A percentile compares a stretch with the other conserved stretches of the same genome.
phyloP scores from a whole-genome alignment of 1,140 invertebrate genomes.

The Chymomyza costata region DNA sequence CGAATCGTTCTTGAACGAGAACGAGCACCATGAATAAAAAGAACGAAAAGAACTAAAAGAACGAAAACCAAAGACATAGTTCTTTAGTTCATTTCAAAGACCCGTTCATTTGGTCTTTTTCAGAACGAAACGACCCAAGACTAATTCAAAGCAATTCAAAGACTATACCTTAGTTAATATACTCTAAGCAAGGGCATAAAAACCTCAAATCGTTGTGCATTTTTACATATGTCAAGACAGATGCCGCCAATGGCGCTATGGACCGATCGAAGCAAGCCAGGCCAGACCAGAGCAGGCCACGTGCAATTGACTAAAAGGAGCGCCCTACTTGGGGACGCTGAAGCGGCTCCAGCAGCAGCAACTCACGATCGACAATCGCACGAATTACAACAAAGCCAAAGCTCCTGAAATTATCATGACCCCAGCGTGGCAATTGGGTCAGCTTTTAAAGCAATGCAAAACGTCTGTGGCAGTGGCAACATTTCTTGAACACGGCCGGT shows the following conservation, averaged over 20 bases:
- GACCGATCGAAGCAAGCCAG: too few relatives aligned
- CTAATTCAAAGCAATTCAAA: too few relatives aligned
- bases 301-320: slow-evolving; percentile 15
- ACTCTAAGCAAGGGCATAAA: too few relatives aligned
- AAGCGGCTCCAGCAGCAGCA: background rate
- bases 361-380: slow-evolving; percentile 49
- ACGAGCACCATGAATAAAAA: too few relatives aligned
- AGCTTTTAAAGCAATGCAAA: too few relatives aligned
- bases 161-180: too few relatives aligned
- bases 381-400: slow-evolving; percentile 58
- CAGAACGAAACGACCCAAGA: too few relatives aligned
- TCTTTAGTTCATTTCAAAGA: too few relatives aligned
- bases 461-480: slow-evolving; percentile 45
- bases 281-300: slow-evolving; percentile 21
- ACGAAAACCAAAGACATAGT: too few relatives aligned
- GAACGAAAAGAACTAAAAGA: too few relatives aligned
- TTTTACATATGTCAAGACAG: slow-evolving; percentile 34
- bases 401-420: slow-evolving; percentile 72
- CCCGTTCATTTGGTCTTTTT: too few relatives aligned
- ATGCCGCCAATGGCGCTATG: slow-evolving; percentile 24
- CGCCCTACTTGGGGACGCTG: slow-evolving; percentile 9
- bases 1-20: too few relatives aligned
- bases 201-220: background rate
- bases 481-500: slow-evolving; percentile 40
- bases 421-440: slow-evolving; percentile 66